These are phyloP conservation scores for Echiichthys vipera DNA, from an alignment of 2,797 vertebrate genomes.

Conservation along the genomic window DNA sequence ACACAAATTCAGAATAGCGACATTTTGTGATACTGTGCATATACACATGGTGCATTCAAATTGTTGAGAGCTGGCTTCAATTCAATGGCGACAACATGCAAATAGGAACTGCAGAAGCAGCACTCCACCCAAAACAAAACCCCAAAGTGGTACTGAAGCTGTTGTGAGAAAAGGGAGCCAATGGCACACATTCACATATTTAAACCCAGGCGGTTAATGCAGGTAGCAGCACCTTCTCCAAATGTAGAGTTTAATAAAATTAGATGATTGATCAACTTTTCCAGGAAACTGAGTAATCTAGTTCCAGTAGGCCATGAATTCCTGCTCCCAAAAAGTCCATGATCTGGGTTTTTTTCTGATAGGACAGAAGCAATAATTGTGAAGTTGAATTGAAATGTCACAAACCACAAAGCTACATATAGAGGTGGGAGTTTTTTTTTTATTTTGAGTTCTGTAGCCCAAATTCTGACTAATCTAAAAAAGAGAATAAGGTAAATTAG, in stretches of 20 bases:
- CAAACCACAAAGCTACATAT: background rate
- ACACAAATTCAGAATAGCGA: background rate
- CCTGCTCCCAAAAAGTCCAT: background rate
- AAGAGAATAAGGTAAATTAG: background rate
- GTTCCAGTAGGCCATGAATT: background rate
- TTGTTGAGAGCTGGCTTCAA: background rate
- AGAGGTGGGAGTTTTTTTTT: background rate
- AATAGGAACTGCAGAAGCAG: background rate
- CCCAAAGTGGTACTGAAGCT: too few species aligned
- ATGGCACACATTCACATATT: background rate
- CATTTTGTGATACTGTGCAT: background rate
- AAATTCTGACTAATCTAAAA: background rate
- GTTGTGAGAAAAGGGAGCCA: too few species aligned
- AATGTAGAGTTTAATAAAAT: background rate
- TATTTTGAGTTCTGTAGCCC: background rate
- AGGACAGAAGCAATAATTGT: background rate
- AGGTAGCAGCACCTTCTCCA: background rate
- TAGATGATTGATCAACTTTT: background rate
- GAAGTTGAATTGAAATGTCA: background rate
- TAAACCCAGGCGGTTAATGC: background rate
- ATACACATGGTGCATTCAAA: background rate
- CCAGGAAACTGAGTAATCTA: background rate
- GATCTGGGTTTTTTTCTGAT: background rate
- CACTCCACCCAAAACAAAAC: too few species aligned
- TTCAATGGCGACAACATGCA: background rate